Percentiles rank a stretch among this genome's conserved stretches.
These are phyloP conservation scores for Suncus etruscus DNA, from an alignment of 2,113 vertebrate species.

Conservation along the genomic window DNA sequence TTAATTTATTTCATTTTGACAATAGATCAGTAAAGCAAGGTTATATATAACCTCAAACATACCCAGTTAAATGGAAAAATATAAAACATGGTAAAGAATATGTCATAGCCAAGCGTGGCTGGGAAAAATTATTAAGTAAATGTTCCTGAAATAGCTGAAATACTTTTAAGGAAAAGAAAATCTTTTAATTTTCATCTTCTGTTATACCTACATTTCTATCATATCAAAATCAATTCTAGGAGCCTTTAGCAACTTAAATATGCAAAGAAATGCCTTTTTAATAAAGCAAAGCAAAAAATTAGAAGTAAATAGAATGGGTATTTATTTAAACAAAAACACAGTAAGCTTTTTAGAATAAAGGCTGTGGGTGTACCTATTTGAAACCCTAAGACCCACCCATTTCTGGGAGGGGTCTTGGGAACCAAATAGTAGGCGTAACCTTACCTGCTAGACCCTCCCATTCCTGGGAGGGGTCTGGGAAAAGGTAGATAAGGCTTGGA, in stretches of 20 bases:
- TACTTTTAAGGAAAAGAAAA: background rate
- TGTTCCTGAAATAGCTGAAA: background rate
- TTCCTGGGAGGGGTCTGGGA: too few relatives aligned
- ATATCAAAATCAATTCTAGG: conserved; percentile 31
- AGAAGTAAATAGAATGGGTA: background rate
- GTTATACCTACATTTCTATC: background rate
- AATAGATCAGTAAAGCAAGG: background rate
- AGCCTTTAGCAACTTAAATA: conserved; percentile 4
- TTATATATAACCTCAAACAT: conserved; percentile 9
- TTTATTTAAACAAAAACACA: background rate
- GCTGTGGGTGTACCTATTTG: too few relatives aligned
- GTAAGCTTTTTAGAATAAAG: too few relatives aligned
- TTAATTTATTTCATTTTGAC: conserved; percentile 27
- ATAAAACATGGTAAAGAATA: conserved; percentile 17
- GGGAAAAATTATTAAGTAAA: conserved; percentile 40
- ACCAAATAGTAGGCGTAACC: too few relatives aligned
- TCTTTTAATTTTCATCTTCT: conserved; percentile 26
- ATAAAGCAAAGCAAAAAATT: background rate
- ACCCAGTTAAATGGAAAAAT: conserved; percentile 25
- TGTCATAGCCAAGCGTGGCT: background rate
- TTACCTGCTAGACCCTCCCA: too few relatives aligned
- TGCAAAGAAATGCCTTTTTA: background rate
- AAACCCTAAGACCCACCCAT: too few relatives aligned
- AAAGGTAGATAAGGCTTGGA: too few relatives aligned
- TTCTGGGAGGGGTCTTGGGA: too few relatives aligned